These are phyloP conservation scores for Podarcis siculus DNA, from an alignment of 2,797 vertebrate genomes.

Conservation along the genomic window DNA sequence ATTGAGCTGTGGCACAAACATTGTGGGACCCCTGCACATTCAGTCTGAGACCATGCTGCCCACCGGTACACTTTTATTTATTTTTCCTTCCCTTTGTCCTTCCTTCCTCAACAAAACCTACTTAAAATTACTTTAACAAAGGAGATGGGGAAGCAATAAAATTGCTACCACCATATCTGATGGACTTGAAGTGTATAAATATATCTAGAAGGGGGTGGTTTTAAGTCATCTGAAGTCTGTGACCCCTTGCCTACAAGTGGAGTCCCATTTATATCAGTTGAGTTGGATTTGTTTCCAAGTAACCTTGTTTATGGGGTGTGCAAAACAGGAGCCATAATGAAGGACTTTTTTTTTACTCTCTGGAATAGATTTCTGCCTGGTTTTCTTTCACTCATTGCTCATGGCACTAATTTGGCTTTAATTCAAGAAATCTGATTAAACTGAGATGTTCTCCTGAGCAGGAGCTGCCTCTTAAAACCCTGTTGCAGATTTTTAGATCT, in stretches of 20 bases:
- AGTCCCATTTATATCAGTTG: not conserved
- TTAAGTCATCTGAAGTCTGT: not conserved
- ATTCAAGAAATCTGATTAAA: not conserved
- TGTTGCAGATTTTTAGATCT: not conserved
- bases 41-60: constrained; percentile 56
- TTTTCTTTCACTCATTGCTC: not conserved
- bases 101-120: not conserved
- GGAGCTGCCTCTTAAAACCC: not conserved
- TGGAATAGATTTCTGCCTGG: not conserved
- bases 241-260: not conserved
- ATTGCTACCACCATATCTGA: not conserved
- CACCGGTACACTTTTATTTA: not conserved
- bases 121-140: constrained; percentile 3
- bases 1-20: constrained; percentile 97
- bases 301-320: not conserved
- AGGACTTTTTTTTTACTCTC: not conserved
- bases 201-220: not conserved
- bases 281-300: not conserved
- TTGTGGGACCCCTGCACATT: constrained; percentile 90
- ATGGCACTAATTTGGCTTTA: not conserved
- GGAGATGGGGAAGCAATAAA: not conserved
- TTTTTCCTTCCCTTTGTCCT: not conserved
- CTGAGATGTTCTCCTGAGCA: not conserved
- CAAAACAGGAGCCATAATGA: not conserved
- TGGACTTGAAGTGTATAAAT: not conserved